Base-by-base conservation (phyloP, 2,113 vertebrate species). In the Xenotilapia longispinis region DNA sequence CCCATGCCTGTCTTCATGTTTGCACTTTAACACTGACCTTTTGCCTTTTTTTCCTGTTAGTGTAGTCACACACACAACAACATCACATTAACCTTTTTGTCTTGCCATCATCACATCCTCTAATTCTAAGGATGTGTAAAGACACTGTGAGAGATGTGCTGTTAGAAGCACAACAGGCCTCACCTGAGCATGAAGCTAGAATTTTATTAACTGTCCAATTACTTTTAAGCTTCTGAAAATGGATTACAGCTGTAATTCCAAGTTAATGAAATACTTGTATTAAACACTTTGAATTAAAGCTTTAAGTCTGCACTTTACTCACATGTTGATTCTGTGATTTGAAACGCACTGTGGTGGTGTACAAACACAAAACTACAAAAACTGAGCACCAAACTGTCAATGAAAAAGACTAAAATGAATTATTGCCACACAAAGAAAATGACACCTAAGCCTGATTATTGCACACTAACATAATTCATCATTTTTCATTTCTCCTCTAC, bases 291-390 rank as follows among this genome's bases (percentile, higher is more conserved):
- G 8, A 17, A 26, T 45, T 28, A 28, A 73, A 73, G n/a, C 7
- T 14, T 23, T 14, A 42, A 42, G 21, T 15, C 68, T 73, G 40
- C 40, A 45, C 40, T 26, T 73, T 9, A 0, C 8, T 73, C 40
- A 17, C 40, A 28, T 40, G 36, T 68, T 8, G 33, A 68, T 17
- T 73, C 40, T 26, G 15, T 73, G 68, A 45, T 73, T 17, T 73
- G 9, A 73, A 73, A 10, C 5, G 1, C 21, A 17, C 38, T 17
- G 2, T 42, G 13, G 38, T 73, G 36, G 21, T 10, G 12, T 0
- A 70, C 65, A 42, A 15, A 70, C 36, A 38, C 10, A 68, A 40
- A 68, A 68, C 33, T 8, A 13, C 33, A 68, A 68, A 40, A 68
- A 45, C 13, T 17, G 65, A 21, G 33, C 33, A 45, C 4, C 0